Evolutionary conservation across 2,797 vertebrate genomes (phyloP).

Genomic region (Pseudotriccus pelzelni): DNA sequence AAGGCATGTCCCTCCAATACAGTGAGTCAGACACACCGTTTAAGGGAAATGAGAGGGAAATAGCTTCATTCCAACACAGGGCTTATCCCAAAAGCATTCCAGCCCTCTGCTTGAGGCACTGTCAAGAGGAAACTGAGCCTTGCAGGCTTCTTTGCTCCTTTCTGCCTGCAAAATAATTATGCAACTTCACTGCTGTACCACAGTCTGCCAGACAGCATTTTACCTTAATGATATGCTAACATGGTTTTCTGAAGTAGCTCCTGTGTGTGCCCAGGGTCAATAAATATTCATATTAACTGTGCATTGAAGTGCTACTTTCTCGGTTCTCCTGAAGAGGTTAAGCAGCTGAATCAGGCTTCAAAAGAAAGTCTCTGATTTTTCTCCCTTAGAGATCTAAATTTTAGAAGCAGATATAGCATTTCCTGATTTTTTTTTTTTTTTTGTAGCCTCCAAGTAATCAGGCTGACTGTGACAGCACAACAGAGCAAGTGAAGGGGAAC

Average conservation of each 20-base stretch:
- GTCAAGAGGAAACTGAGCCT: neutral
- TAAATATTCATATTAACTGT: neutral
- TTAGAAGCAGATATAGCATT: neutral
- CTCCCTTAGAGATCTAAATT: neutral
- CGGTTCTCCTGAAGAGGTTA: neutral
- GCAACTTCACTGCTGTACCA: neutral
- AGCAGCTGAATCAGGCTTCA: neutral
- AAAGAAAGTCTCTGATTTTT: neutral
- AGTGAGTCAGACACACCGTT: neutral
- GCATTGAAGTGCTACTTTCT: neutral
- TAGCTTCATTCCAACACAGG: neutral
- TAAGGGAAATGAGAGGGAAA: constrained; percentile 7
- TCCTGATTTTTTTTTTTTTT: neutral
- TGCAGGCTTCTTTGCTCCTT: neutral
- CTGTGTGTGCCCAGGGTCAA: neutral
- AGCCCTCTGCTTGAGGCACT: neutral
- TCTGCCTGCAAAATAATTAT: neutral
- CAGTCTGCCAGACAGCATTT: neutral
- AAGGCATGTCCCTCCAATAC: neutral
- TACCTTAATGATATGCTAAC: fast-evolving
- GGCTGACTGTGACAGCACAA: neutral
- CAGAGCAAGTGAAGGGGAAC: fast-evolving
- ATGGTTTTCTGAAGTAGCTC: neutral
- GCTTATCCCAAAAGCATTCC: neutral
- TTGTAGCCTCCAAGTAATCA: neutral